Evolutionary conservation across 2,797 vertebrate genomes (phyloP).

Genomic region (Acanthopagrus latus): DNA sequence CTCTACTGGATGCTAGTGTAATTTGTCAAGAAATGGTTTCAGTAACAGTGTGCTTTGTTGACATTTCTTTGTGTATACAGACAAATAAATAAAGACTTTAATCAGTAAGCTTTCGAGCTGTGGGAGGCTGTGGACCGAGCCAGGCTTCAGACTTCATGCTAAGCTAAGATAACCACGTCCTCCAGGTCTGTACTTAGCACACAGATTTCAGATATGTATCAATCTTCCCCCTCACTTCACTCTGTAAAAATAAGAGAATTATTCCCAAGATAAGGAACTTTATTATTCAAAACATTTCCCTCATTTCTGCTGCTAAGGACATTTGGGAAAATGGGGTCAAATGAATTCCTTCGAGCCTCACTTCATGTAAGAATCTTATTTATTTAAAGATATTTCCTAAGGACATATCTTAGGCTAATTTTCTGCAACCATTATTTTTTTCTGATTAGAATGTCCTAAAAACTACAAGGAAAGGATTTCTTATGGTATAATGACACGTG

Average conservation of each 20-base stretch:
- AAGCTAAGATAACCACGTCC: not conserved
- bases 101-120: not conserved
- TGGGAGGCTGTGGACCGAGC: not conserved
- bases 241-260: not conserved
- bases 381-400: conserved; percentile 12
- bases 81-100: not conserved
- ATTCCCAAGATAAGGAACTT: not conserved
- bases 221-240: not conserved
- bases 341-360: not conserved
- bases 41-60: not conserved
- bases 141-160: not conserved
- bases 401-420: not conserved
- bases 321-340: not conserved
- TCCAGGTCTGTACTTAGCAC: not conserved
- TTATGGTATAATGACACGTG: not conserved
- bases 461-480: not conserved
- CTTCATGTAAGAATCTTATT: not conserved
- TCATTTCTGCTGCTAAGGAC: not conserved
- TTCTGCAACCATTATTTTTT: not conserved
- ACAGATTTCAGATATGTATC: not conserved
- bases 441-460: not conserved
- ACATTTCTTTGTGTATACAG: not conserved
- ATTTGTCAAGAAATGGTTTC: not conserved
- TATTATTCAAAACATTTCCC: not conserved
- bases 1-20: too few relatives aligned